Conservation (phyloP, 2,797 vertebrate genomes). For the Ammospiza maritima region DNA sequence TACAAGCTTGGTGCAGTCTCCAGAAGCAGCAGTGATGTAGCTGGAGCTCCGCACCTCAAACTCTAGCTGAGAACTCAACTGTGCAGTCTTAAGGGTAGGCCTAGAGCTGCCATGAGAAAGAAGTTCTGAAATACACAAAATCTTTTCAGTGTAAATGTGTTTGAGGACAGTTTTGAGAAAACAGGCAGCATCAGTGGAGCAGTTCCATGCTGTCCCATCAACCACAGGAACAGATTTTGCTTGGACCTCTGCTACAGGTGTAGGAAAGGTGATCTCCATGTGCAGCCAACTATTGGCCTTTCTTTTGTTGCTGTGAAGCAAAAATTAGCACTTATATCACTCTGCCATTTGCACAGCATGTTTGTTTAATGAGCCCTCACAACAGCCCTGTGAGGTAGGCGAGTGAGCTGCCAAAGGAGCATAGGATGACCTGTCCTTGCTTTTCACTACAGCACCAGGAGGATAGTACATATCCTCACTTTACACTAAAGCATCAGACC, state of each 20-base stretch:
- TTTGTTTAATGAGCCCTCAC: constrained; percentile 64
- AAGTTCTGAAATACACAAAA: neutral
- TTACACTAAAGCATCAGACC: neutral
- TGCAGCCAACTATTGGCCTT: neutral
- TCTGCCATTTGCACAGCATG: neutral
- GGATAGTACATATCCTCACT: neutral
- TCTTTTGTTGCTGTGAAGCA: neutral
- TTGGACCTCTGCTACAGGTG: neutral
- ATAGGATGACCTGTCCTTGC: rapidly evolving
- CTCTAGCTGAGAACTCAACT: neutral
- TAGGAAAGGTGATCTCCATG: neutral
- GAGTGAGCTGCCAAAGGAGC: neutral
- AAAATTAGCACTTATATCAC: constrained; percentile 19
- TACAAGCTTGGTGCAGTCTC: neutral
- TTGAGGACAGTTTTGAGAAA: neutral
- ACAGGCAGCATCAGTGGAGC: neutral
- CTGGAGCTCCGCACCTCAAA: neutral
- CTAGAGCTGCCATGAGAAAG: neutral
- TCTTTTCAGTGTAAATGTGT: neutral
- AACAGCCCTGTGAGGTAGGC: constrained; percentile 69
- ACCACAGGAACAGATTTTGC: neutral
- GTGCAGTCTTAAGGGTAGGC: neutral
- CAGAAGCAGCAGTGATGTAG: neutral
- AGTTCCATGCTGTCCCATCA: neutral
- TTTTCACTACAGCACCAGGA: neutral